Percentiles rank a stretch among this genome's conserved stretches.
Conservation (phyloP, 2,888 invertebrate genomes). For the Laspeyria flexula region DNA sequence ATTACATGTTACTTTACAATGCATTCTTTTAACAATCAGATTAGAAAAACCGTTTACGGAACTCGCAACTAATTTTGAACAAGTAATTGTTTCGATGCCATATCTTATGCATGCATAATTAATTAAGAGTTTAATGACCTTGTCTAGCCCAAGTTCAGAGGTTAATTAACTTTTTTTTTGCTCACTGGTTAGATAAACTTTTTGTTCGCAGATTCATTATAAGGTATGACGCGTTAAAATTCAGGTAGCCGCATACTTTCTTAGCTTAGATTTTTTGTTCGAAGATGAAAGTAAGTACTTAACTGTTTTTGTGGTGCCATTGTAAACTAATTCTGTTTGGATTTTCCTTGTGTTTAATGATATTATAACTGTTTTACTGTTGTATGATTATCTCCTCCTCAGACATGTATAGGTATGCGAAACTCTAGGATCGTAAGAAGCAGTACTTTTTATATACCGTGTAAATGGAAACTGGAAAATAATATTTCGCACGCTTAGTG, state of each 20-base stretch:
- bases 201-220: slow-evolving; percentile 35
- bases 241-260: slow-evolving; percentile 23
- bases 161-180: slow-evolving; percentile 39
- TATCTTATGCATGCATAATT: slow-evolving; percentile 52
- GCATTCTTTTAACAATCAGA: slow-evolving; percentile 9
- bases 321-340: slow-evolving; percentile 5
- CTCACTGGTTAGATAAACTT: slow-evolving; percentile 6
- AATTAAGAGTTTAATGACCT: slow-evolving; percentile 56
- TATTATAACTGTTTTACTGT: neutral
- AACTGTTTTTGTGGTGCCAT: slow-evolving; percentile 14
- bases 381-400: neutral
- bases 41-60: slow-evolving; percentile 28
- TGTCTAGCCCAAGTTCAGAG: slow-evolving; percentile 49
- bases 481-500: too few species aligned
- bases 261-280: slow-evolving; percentile 13
- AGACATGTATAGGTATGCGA: too few species aligned
- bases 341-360: neutral
- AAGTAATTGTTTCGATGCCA: slow-evolving; percentile 24
- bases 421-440: too few species aligned
- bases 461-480: too few species aligned
- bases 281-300: slow-evolving; percentile 33
- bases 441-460: too few species aligned
- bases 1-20: neutral
- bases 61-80: slow-evolving; percentile 13
- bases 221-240: slow-evolving; percentile 25